Percentiles rank a stretch among this genome's conserved stretches.
These are phyloP conservation scores for Bembecia ichneumoniformis DNA, from an alignment of 2,888 invertebrate species.

Conservation along the genomic window DNA sequence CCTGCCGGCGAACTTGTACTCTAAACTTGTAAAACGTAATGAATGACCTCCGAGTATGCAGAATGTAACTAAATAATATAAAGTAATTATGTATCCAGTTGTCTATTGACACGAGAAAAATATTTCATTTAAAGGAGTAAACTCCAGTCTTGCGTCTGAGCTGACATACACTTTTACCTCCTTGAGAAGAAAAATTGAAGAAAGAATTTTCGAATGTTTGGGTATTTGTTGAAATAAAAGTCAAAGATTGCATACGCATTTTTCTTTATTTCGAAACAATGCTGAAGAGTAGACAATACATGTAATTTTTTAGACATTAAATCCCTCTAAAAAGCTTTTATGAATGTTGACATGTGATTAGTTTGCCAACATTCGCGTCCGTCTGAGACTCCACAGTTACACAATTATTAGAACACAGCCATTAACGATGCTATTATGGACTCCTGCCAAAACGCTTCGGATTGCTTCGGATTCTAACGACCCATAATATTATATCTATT, in stretches of 20 bases:
- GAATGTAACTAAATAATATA: too few species aligned
- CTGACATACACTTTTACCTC: too few species aligned
- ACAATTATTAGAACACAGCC: constrained; percentile 47
- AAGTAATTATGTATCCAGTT: too few species aligned
- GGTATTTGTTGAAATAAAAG: constrained; percentile 9
- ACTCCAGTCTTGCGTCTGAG: too few species aligned
- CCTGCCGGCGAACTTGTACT: too few species aligned
- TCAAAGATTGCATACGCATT: constrained; percentile 31
- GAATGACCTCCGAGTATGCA: too few species aligned
- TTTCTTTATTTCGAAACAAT: constrained; percentile 53
- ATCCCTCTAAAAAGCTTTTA: constrained; percentile 26
- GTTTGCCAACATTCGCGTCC: constrained; percentile 7
- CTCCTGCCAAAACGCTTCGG: constrained; percentile 30
- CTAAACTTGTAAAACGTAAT: too few species aligned
- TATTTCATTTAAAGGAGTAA: too few species aligned
- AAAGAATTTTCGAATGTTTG: neutral
- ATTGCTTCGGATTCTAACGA: constrained; percentile 20
- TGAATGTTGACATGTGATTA: constrained; percentile 18
- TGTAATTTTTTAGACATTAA: constrained; percentile 37
- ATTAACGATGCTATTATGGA: constrained; percentile 43
- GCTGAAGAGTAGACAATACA: constrained; percentile 34
- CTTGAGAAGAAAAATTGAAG: too few species aligned
- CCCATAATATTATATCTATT: constrained; percentile 11
- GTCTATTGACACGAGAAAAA: too few species aligned
- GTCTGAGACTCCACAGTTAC: neutral